Conservation (phyloP, 2,797 vertebrate genomes). For the Tangara arthus region DNA sequence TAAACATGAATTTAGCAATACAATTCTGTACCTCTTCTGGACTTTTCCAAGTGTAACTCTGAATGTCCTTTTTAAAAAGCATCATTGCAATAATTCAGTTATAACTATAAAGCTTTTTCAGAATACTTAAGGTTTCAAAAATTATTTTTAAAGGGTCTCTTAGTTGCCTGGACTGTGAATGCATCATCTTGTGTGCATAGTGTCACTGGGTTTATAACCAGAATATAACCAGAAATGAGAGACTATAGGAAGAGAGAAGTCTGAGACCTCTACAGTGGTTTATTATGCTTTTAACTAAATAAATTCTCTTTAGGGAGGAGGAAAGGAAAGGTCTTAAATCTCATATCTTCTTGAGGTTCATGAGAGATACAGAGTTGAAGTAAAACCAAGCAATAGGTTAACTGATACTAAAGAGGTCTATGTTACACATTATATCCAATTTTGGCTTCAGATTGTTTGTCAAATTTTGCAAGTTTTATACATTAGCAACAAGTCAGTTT, state of each 20-base stretch:
- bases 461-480: not conserved
- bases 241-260: not conserved
- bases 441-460: not conserved
- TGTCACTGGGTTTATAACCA: not conserved
- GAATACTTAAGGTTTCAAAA: not conserved
- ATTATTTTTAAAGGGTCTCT: not conserved
- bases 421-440: not conserved
- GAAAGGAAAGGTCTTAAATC: fast-evolving
- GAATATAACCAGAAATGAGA: not conserved
- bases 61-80: not conserved
- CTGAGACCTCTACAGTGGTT: not conserved
- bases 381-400: not conserved
- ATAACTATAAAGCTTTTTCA: not conserved
- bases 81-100: not conserved
- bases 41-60: not conserved
- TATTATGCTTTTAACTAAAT: not conserved
- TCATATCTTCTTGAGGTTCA: not conserved
- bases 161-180: not conserved
- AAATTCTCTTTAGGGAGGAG: not conserved
- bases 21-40: not conserved
- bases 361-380: not conserved
- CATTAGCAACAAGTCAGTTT: not conserved
- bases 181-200: fast-evolving
- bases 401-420: not conserved
- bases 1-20: not conserved